Conservation (phyloP, 2,113 vertebrate species). For the Antennarius striatus region DNA sequence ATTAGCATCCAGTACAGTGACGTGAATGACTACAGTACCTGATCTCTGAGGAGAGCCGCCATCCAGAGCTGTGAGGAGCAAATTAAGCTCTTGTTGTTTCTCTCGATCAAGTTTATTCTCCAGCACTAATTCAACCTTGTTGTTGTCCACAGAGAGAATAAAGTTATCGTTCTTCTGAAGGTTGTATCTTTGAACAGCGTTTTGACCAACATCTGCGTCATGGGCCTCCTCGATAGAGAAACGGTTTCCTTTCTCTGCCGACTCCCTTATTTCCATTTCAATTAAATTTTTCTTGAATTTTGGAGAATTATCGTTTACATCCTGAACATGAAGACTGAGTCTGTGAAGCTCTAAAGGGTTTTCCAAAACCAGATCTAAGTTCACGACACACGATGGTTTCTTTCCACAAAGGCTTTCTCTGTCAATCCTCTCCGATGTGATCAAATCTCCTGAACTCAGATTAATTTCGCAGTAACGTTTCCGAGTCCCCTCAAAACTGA, state of each 20-base stretch:
- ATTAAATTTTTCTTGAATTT: conserved; percentile 54
- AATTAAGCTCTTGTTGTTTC: conserved; percentile 22
- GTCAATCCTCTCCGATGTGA: conserved; percentile 3
- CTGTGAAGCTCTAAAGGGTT: background rate
- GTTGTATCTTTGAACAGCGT: conserved; percentile 53
- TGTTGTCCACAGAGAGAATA: background rate
- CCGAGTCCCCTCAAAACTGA: conserved; percentile 5
- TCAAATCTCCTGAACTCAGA: background rate
- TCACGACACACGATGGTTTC: background rate
- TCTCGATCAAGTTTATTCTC: conserved; percentile 35
- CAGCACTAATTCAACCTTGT: conserved; percentile 9
- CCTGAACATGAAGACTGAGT: conserved; percentile 54
- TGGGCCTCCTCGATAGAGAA: conserved; percentile 65
- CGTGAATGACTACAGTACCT: too few relatives aligned
- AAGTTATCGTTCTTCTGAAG: conserved; percentile 62
- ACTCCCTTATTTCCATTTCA: conserved; percentile 68
- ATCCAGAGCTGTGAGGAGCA: too few relatives aligned
- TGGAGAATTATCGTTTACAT: conserved; percentile 80
- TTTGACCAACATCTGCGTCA: conserved; percentile 68
- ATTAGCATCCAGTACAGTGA: too few relatives aligned
- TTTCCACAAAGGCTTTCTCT: conserved; percentile 13
- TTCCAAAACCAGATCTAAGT: conserved; percentile 4
- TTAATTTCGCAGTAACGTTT: background rate
- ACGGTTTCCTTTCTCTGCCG: conserved; percentile 43
- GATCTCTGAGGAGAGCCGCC: too few relatives aligned